Conservation (phyloP, 2,888 invertebrate species). For the Microlaimidae sp. region DNA sequence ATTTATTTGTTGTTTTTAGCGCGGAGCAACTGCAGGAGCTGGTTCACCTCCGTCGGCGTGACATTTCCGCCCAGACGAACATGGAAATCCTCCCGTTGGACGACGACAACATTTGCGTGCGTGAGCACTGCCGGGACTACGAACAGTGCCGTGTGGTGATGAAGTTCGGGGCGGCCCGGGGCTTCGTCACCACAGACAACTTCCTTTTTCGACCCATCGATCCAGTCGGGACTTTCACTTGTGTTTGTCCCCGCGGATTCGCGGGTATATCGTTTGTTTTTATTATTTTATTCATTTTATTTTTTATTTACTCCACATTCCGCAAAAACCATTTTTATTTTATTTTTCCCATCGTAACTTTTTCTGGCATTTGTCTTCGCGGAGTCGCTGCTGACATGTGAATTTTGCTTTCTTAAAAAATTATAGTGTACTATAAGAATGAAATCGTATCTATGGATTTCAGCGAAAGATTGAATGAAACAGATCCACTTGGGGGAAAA, state of each 20-base stretch:
- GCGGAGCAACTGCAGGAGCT: slow-evolving; percentile 76
- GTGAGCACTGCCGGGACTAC: slow-evolving; percentile 82
- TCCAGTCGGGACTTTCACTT: slow-evolving; percentile 79
- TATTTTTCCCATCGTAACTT: not conserved
- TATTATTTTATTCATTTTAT: slow-evolving; percentile 12
- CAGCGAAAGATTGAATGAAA: too few species aligned
- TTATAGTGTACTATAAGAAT: too few species aligned
- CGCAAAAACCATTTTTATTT: slow-evolving; percentile 2
- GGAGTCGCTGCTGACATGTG: too few species aligned
- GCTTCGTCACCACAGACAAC: slow-evolving; percentile 67
- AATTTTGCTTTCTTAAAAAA: too few species aligned
- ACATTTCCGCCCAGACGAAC: slow-evolving; percentile 62
- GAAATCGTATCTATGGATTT: too few species aligned
- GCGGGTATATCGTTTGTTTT: slow-evolving; percentile 49
- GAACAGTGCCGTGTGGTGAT: slow-evolving; percentile 73
- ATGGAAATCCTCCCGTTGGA: slow-evolving; percentile 61
- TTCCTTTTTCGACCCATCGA: slow-evolving; percentile 84
- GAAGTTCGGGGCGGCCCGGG: slow-evolving; percentile 77
- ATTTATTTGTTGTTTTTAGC: too few species aligned
- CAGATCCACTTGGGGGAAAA: too few species aligned
- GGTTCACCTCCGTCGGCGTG: slow-evolving; percentile 75
- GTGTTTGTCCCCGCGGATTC: slow-evolving; percentile 74
- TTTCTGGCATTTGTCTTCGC: too few species aligned
- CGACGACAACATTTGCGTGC: slow-evolving; percentile 84
- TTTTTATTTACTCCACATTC: not conserved